Percentiles rank a stretch among this genome's conserved stretches.
phyloP scores from a whole-genome alignment of 2,113 vertebrate species.

The Sander lucioperca region DNA sequence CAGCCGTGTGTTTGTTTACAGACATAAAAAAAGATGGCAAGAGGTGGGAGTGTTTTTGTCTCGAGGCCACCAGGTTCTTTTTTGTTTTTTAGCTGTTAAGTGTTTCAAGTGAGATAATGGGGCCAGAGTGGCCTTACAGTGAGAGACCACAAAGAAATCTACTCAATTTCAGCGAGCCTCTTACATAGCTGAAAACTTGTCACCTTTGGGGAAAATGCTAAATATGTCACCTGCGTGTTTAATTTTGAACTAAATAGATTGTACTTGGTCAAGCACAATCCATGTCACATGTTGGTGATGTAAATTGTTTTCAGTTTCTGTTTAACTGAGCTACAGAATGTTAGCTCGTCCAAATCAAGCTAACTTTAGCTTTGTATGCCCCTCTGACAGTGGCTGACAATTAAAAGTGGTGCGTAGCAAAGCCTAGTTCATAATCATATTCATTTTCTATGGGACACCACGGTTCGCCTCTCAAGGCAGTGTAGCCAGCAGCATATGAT shows the following conservation, averaged over 20 bases:
- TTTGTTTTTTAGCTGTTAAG: constrained; percentile 24
- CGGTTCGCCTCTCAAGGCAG: not conserved
- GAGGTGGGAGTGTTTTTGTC: constrained; percentile 23
- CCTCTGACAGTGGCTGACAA: not conserved
- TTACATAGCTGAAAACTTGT: not conserved
- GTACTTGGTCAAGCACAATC: not conserved
- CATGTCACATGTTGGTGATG: not conserved
- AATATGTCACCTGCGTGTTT: not conserved
- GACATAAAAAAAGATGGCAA: not conserved
- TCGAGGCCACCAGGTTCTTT: constrained; percentile 16
- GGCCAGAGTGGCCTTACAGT: not conserved
- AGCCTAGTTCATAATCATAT: not conserved
- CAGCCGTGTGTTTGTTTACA: constrained; percentile 35
- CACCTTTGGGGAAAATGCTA: not conserved
- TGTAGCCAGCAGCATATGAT: not conserved
- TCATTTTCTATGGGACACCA: not conserved
- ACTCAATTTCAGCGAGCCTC: not conserved
- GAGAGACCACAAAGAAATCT: constrained; percentile 16
- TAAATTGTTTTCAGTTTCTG: not conserved
- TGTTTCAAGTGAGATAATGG: constrained; percentile 35
- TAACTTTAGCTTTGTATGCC: not conserved
- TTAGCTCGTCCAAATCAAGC: too few species aligned
- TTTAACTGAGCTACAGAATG: too few species aligned
- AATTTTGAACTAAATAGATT: not conserved
- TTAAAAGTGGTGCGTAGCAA: not conserved